phyloP scores from a whole-genome alignment of 1,140 invertebrate species.

The Panagrolaimus sp. region DNA sequence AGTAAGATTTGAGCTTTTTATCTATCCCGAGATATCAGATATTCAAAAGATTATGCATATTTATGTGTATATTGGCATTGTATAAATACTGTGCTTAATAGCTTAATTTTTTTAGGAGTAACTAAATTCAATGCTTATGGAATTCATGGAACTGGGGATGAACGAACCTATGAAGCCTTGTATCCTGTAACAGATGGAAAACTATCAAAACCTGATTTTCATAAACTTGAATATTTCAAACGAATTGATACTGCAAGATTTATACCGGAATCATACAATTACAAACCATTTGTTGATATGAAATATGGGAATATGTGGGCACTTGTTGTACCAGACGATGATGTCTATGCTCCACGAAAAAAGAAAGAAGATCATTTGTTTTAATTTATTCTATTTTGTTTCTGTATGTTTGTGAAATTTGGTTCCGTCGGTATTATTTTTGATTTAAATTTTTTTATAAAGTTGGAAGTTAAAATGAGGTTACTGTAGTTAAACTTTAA shows the following conservation, averaged over 20 bases:
- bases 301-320: slow-evolving; percentile 56
- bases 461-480: too few relatives aligned
- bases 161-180: slow-evolving; percentile 63
- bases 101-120: slow-evolving; percentile 60
- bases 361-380: too few relatives aligned
- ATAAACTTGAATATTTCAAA: slow-evolving; percentile 46
- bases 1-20: slow-evolving; percentile 35
- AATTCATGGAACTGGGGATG: slow-evolving; percentile 63
- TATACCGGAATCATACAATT: slow-evolving; percentile 54
- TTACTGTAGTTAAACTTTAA: too few relatives aligned
- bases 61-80: slow-evolving; percentile 8
- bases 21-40: background rate
- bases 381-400: too few relatives aligned
- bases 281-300: slow-evolving; percentile 48
- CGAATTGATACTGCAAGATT: slow-evolving; percentile 40
- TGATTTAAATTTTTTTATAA: too few relatives aligned
- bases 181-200: slow-evolving; percentile 62
- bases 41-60: slow-evolving; percentile 6
- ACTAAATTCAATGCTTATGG: slow-evolving; percentile 66
- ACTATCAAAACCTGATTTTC: slow-evolving; percentile 63
- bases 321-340: slow-evolving; percentile 12
- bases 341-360: background rate
- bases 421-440: too few relatives aligned
- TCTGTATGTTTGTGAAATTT: too few relatives aligned
- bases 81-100: slow-evolving; percentile 47